Base-by-base conservation (phyloP, 2,113 vertebrate genomes). In the Falcunculus frontatus region DNA sequence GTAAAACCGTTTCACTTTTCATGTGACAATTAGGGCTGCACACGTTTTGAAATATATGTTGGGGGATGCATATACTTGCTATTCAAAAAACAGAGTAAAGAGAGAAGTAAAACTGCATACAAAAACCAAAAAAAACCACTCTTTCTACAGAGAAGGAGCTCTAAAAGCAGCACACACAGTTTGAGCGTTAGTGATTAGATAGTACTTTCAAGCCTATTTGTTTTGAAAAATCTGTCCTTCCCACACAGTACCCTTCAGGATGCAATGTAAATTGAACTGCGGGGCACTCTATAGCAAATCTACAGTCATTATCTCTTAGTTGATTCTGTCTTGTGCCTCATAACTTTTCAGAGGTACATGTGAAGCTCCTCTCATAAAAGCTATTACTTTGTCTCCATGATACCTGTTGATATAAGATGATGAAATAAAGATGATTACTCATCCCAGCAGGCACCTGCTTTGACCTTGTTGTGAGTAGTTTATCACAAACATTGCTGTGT, bases 401-500 rank as follows among this genome's bases (percentile, higher is more conserved):
- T 95, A 94, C 82, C 68, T 97, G 95, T 97, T 97, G 95, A 95
- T 95, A 90, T 33, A 68, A 90, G 35, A 74, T 81, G 93, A 96
- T 95, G 89, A 94, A 96, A 96, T 90, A 97, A 96, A 95, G 95
- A 95, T 93, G 95, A 96, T 95, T 96, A 96, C 82, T 94, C 92
- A 93, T 94, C 93, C 93, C 94, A 95, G 93, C 93, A 96, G 91
- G 92, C 68, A 92, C 68, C 79, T 95, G 85, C 85, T 96, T 94
- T 95, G 90, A 94, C 95, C 96, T 96, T 95, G 93, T 91, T 96
- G 90, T 52, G 72, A 68, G 88, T 85, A 90, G 87, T 96, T 96
- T 94, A 95, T 96, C 95, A 97, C 84, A 90, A 94, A 89, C 90
- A 77, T 93, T 88, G 79, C 72, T 88, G 67, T 87, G 72, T 93